These are phyloP conservation scores for Sinosuthora webbiana DNA, from an alignment of 2,113 vertebrate species.

Conservation along the genomic window DNA sequence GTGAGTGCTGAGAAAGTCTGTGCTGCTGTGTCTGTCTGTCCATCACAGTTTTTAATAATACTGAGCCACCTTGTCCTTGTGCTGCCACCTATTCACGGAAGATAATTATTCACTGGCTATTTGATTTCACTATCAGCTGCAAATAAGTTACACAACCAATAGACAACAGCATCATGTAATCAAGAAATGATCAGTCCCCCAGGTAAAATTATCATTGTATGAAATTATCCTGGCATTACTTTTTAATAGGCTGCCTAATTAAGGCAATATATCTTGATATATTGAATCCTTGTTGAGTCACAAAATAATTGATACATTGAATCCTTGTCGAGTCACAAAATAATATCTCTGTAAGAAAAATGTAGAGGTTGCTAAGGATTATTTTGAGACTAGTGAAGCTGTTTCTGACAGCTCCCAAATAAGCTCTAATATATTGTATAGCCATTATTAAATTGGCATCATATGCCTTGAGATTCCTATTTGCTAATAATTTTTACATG, in stretches of 20 bases:
- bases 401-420: constrained; percentile 32
- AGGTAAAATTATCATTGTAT: constrained; percentile 47
- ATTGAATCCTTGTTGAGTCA: not conserved
- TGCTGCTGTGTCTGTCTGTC: not conserved
- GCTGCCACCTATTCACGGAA: not conserved
- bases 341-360: constrained; percentile 25
- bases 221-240: constrained; percentile 42
- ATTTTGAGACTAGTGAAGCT: not conserved
- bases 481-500: constrained; percentile 12
- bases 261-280: constrained; percentile 18
- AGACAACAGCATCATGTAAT: not conserved
- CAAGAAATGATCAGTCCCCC: not conserved
- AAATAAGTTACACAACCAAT: not conserved
- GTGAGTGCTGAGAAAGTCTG: not conserved
- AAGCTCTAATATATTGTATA: constrained; percentile 19
- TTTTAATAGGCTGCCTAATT: constrained; percentile 63
- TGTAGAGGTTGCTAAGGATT: constrained; percentile 41
- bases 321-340: constrained; percentile 29
- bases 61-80: not conserved
- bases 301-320: not conserved
- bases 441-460: constrained; percentile 44
- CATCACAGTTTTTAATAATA: not conserved
- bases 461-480: not conserved
- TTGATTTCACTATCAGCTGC: not conserved
- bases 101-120: not conserved